Evolutionary conservation across 2,888 invertebrate species (phyloP).

Genomic region (Chaetogeoica ovagalla): DNA sequence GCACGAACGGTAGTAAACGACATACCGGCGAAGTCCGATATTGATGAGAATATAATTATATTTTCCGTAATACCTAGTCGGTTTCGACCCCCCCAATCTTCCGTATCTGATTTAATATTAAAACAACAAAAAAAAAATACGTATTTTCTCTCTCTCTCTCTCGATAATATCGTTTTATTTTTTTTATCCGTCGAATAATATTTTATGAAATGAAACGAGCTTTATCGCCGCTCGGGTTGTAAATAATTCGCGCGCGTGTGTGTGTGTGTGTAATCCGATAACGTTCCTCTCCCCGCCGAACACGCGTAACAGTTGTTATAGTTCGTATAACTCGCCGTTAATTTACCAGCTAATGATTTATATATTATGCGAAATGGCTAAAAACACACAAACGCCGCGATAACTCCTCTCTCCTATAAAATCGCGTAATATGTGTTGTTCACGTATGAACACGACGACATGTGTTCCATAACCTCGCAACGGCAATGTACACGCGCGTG

Average conservation of each 20-base stretch:
- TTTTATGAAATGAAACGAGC: too few species aligned
- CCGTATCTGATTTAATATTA: constrained; percentile 11
- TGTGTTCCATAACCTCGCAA: background rate
- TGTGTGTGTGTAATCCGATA: too few species aligned
- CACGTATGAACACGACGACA: background rate
- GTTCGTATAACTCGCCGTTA: background rate
- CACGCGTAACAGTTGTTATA: constrained; percentile 3
- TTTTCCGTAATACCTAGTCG: background rate
- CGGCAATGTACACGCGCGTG: background rate
- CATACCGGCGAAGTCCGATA: too few species aligned
- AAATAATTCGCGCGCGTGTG: too few species aligned
- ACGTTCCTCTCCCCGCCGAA: too few species aligned
- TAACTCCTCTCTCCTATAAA: background rate
- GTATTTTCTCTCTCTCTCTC: background rate
- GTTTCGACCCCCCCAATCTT: constrained; percentile 5
- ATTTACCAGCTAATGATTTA: constrained; percentile 15
- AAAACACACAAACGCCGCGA: background rate
- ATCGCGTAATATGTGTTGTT: background rate
- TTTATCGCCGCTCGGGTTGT: too few species aligned
- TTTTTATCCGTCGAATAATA: too few species aligned
- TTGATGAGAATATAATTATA: constrained; percentile 35
- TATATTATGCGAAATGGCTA: background rate
- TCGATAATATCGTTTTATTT: too few species aligned
- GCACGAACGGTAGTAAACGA: too few species aligned
- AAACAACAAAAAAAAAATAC: background rate